Conservation (phyloP, 2,888 invertebrate species). For the Andrena praecox region DNA sequence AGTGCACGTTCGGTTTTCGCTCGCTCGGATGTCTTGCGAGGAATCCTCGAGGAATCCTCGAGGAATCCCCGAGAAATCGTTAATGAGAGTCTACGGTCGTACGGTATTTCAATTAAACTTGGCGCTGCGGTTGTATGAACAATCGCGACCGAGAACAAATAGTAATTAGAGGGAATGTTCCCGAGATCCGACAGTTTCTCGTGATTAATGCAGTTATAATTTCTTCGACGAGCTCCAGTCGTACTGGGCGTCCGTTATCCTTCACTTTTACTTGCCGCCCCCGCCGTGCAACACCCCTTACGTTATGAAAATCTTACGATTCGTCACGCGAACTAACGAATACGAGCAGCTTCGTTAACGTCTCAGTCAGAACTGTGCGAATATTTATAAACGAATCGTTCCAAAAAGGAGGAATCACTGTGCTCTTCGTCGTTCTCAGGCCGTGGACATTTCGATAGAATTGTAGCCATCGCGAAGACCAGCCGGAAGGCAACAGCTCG, state of each 20-base stretch:
- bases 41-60: conserved; percentile 46
- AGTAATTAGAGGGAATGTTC: conserved; percentile 49
- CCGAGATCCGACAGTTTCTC: conserved; percentile 30
- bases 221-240: conserved; percentile 4
- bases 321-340: too few relatives aligned
- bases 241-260: background rate
- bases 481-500: too few relatives aligned
- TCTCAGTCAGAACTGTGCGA: too few relatives aligned
- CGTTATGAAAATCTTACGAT: too few relatives aligned
- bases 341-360: too few relatives aligned
- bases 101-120: conserved; percentile 55
- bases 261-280: background rate
- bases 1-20: conserved; percentile 66
- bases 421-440: too few relatives aligned
- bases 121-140: conserved; percentile 38
- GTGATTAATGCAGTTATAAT: conserved; percentile 46
- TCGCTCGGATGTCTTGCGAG: conserved; percentile 57
- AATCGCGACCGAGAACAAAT: conserved; percentile 46
- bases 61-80: conserved; percentile 58
- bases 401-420: too few relatives aligned
- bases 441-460: too few relatives aligned
- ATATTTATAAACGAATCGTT: too few relatives aligned
- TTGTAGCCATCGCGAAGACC: too few relatives aligned
- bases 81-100: conserved; percentile 55
- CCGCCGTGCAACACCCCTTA: too few relatives aligned